These are phyloP conservation scores for Stigmatopora argus DNA, from an alignment of 2,113 vertebrate species.

Conservation along the genomic window DNA sequence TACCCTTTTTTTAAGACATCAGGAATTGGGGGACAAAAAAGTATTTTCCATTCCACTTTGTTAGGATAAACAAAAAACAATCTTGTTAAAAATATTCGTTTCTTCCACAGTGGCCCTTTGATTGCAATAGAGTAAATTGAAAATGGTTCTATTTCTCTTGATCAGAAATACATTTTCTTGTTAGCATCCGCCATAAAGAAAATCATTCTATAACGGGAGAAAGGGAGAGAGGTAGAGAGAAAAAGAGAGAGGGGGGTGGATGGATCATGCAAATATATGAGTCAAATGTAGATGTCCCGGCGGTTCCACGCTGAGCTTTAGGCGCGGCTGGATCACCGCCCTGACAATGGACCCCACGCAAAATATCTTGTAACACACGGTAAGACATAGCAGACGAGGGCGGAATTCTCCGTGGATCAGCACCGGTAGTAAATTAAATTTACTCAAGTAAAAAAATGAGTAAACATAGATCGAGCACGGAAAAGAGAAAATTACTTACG, in stretches of 20 bases:
- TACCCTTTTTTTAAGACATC: not conserved
- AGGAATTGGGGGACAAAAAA: not conserved
- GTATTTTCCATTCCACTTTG: not conserved
- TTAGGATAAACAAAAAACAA: not conserved
- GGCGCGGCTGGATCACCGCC: conserved; percentile 45
- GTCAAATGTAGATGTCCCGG: conserved; percentile 59
- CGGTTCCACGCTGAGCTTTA: conserved; percentile 21
- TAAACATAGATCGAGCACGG: not conserved
- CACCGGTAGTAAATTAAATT: not conserved
- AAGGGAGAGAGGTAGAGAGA: not conserved
- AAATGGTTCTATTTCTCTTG: not conserved
- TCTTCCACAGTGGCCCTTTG: not conserved
- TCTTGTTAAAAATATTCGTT: not conserved
- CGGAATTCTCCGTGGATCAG: not conserved
- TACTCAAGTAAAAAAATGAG: not conserved
- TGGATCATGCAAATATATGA: conserved; percentile 67
- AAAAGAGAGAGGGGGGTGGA: not conserved
- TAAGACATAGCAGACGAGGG: not conserved
- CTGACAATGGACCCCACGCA: conserved; percentile 5
- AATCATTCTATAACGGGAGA: not conserved
- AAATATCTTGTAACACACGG: not conserved
- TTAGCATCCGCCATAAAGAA: no score
- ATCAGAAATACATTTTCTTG: not conserved
- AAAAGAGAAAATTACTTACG: conserved; percentile 40
- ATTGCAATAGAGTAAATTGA: not conserved